Evolutionary conservation across 2,797 vertebrate species (phyloP).

Genomic region (Cynodonichthys magdalenae): DNA sequence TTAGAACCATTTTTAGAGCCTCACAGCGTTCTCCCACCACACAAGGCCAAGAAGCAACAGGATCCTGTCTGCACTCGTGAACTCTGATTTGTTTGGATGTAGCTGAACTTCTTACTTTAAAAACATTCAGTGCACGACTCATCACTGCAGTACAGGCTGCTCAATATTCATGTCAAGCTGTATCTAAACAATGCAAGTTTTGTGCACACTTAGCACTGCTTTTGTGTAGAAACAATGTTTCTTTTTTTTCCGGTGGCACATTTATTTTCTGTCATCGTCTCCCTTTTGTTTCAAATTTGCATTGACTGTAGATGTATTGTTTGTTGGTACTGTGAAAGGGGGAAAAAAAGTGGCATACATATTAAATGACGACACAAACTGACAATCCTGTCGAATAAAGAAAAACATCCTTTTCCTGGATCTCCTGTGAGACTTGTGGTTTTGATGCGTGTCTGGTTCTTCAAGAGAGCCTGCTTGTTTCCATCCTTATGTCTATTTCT

Average conservation of each 20-base stretch:
- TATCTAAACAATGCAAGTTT: conserved; percentile 1
- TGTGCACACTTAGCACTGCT: background rate
- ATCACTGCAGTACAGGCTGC: background rate
- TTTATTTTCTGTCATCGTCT: background rate
- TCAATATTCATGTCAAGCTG: background rate
- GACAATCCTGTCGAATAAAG: conserved; percentile 28
- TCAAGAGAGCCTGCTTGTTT: conserved; percentile 53
- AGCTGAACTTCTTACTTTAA: conserved; percentile 7
- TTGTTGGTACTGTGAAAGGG: conserved; percentile 1
- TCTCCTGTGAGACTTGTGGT: conserved; percentile 44
- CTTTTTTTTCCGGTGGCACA: background rate
- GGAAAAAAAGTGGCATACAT: conserved; percentile 35
- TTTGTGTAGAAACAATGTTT: background rate
- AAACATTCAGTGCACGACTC: background rate
- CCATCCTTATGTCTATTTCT: conserved; percentile 58
- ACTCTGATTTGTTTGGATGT: conserved; percentile 27
- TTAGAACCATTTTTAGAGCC: conserved; percentile 16
- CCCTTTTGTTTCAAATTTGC: conserved; percentile 35
- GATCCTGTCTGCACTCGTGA: conserved; percentile 24
- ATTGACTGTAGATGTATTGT: conserved; percentile 12
- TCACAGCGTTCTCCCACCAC: conserved; percentile 19
- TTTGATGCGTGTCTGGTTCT: conserved; percentile 59
- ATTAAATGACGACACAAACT: conserved; percentile 33
- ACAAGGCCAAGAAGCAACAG: conserved; percentile 13
- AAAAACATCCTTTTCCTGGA: conserved; percentile 12